phyloP scores from a whole-genome alignment of 2,113 vertebrate genomes.

The Lynx canadensis region DNA sequence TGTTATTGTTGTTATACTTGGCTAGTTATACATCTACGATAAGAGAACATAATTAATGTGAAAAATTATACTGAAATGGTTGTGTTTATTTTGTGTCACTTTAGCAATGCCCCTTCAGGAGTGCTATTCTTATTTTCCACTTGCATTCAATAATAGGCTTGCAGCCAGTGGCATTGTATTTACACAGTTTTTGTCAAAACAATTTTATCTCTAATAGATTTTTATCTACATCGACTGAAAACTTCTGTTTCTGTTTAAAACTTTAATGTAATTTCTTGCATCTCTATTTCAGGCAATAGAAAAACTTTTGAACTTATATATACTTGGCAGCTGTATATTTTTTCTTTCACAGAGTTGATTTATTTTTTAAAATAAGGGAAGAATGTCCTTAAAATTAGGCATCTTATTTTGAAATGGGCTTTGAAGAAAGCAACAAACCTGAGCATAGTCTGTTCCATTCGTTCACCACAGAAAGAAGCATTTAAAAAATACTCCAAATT shows the following conservation, averaged over 20 bases:
- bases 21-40: constrained; percentile 80
- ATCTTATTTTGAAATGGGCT: constrained; percentile 62
- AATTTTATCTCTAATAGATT: constrained; percentile 82
- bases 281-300: constrained; percentile 78
- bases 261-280: constrained; percentile 77
- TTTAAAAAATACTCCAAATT: constrained; percentile 63
- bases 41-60: constrained; percentile 83
- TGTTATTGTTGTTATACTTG: constrained; percentile 79
- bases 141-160: constrained; percentile 78
- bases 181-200: constrained; percentile 81
- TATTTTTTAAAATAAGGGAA: constrained; percentile 61
- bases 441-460: neutral
- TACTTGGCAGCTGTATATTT: constrained; percentile 61
- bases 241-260: constrained; percentile 82
- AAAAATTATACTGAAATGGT: constrained; percentile 78
- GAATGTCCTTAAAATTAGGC: constrained; percentile 67
- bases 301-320: constrained; percentile 66
- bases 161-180: constrained; percentile 77
- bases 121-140: constrained; percentile 71
- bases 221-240: constrained; percentile 78
- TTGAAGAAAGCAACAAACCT: constrained; percentile 46
- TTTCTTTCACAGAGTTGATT: constrained; percentile 58
- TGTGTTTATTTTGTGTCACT: constrained; percentile 80
- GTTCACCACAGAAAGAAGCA: constrained; percentile 21
- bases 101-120: constrained; percentile 73